phyloP scores from a whole-genome alignment of 2,888 invertebrate genomes.

The Drosophila fungiperda region DNA sequence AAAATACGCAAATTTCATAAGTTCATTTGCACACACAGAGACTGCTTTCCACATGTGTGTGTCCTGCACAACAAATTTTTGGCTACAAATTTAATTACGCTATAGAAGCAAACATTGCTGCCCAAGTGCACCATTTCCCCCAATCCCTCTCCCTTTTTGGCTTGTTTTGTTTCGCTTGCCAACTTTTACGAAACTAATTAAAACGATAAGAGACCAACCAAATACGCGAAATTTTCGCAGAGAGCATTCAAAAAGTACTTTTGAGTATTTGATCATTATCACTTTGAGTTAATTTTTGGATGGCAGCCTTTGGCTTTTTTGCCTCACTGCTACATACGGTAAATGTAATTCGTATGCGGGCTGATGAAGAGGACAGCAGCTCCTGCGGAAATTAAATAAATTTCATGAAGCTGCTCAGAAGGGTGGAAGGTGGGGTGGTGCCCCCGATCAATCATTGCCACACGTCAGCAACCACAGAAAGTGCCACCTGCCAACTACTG shows the following conservation, averaged over 20 bases:
- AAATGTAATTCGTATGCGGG: conserved; percentile 21
- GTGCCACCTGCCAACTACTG: conserved; percentile 68
- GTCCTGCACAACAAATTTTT: conserved; percentile 43
- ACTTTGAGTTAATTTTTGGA: conserved; percentile 36
- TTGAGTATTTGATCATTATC: conserved; percentile 50
- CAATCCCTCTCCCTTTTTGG: neutral
- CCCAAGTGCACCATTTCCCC: neutral
- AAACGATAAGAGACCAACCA: conserved; percentile 65
- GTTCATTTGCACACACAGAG: conserved; percentile 26
- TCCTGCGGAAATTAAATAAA: conserved; percentile 74
- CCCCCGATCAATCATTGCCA: conserved; percentile 52
- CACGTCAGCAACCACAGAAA: conserved; percentile 62
- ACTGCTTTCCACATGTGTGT: conserved; percentile 29
- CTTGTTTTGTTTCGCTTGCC: conserved; percentile 45
- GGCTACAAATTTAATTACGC: conserved; percentile 42
- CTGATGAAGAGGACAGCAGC: neutral
- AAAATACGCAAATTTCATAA: conserved; percentile 38
- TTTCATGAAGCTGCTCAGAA: conserved; percentile 51
- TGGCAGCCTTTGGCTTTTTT: conserved; percentile 21
- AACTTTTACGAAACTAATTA: conserved; percentile 77
- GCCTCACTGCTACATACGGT: neutral
- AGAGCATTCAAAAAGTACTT: conserved; percentile 25
- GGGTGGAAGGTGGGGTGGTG: neutral
- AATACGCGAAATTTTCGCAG: conserved; percentile 22
- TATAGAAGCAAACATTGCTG: conserved; percentile 38